Percentiles rank a stretch among this genome's conserved stretches.
These are phyloP conservation scores for Coryphaenoides rupestris DNA, from an alignment of 2,113 vertebrate species.

Conservation along the genomic window DNA sequence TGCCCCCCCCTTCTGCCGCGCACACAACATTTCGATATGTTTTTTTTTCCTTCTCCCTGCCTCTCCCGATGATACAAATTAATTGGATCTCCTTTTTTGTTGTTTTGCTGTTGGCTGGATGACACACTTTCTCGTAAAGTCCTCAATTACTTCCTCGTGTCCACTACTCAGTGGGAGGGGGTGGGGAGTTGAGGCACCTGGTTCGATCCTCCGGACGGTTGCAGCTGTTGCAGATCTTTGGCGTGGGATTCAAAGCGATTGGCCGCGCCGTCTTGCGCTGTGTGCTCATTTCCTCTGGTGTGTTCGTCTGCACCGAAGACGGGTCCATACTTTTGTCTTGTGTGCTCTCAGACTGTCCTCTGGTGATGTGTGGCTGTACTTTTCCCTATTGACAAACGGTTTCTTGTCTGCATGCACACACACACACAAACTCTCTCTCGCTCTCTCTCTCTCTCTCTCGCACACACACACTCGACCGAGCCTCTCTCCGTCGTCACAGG, in stretches of 20 bases:
- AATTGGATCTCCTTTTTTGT: slow-evolving; percentile 39
- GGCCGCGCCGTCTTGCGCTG: too few species aligned
- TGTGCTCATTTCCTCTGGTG: too few species aligned
- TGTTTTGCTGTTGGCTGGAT: slow-evolving; percentile 32
- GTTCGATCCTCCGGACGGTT: not conserved
- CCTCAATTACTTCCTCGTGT: slow-evolving; percentile 34
- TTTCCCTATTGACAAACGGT: not conserved
- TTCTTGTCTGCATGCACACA: not conserved
- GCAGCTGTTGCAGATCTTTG: not conserved
- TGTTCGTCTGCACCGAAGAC: too few species aligned
- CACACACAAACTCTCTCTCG: too few species aligned
- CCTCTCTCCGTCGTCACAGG: slow-evolving; percentile 26
- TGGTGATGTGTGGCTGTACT: too few species aligned
- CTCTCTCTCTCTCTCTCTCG: too few species aligned
- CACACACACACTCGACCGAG: slow-evolving; percentile 11
- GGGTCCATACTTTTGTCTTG: not conserved
- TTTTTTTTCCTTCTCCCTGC: not conserved
- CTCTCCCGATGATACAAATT: slow-evolving; percentile 18
- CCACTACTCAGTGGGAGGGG: not conserved
- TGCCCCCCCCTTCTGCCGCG: slow-evolving; percentile 9
- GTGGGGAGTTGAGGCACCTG: not conserved
- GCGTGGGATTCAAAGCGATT: not conserved
- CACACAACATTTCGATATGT: not conserved
- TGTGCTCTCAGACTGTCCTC: not conserved
- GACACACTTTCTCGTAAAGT: slow-evolving; percentile 35